phyloP scores from a whole-genome alignment of 1,140 invertebrate species.

The Magallana ariakensis region DNA sequence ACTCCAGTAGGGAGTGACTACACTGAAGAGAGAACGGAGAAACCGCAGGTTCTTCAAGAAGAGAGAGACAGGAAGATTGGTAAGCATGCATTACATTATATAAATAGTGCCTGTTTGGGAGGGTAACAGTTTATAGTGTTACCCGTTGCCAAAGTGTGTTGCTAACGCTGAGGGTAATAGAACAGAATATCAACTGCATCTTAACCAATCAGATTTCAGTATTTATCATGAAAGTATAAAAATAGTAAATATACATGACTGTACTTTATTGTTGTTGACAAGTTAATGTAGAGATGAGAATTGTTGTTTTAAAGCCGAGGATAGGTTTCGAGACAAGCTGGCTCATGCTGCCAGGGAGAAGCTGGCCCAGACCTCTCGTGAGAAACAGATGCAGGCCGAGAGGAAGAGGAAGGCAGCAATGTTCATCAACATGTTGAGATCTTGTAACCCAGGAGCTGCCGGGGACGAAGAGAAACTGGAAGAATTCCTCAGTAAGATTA shows the following conservation, averaged over 20 bases:
- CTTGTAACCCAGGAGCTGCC: slow-evolving; percentile 56
- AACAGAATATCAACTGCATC: no score
- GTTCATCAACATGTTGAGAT: slow-evolving; percentile 79
- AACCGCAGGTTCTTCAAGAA: slow-evolving; percentile 46
- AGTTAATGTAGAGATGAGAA: no score
- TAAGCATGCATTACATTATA: slow-evolving; percentile 19
- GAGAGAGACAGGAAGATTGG: slow-evolving; percentile 64
- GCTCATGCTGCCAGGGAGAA: slow-evolving; percentile 84
- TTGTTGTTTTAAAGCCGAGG: slow-evolving; percentile 80
- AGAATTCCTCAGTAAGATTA: neutral
- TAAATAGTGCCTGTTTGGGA: no score
- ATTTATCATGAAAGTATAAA: no score
- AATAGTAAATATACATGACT: no score
- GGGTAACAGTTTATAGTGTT: no score
- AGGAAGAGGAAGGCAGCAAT: slow-evolving; percentile 83
- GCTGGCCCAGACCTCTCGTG: slow-evolving; percentile 81
- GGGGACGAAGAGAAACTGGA: slow-evolving; percentile 33
- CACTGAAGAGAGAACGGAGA: slow-evolving; percentile 45
- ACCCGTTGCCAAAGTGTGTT: no score
- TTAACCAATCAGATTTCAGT: no score
- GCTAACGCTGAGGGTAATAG: no score
- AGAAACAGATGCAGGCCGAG: slow-evolving; percentile 87
- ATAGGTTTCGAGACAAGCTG: slow-evolving; percentile 84
- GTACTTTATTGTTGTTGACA: no score
- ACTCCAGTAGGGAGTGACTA: slow-evolving; percentile 48